Conservation (phyloP, 2,888 invertebrate species). For the Drosophila incognita region DNA sequence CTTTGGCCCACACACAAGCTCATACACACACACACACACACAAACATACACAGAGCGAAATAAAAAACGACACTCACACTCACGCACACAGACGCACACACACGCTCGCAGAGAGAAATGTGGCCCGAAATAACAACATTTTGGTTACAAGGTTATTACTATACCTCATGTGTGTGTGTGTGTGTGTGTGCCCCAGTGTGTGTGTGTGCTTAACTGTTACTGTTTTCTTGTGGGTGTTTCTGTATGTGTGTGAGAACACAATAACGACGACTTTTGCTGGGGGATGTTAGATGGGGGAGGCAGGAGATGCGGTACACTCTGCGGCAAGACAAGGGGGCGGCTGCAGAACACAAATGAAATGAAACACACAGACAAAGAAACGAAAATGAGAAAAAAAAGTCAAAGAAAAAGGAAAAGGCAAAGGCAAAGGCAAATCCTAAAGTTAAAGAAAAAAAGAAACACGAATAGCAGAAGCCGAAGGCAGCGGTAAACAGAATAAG, state of each 20-base stretch:
- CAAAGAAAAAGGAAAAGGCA: conserved; percentile 27
- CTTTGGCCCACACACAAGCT: conserved; percentile 42
- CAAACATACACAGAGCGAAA: conserved; percentile 32
- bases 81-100: conserved; percentile 31
- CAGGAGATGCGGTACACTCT: conserved; percentile 31
- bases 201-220: conserved; percentile 36
- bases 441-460: conserved; percentile 53
- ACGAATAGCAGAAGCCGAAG: conserved; percentile 57
- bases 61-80: conserved; percentile 33
- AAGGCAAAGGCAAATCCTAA: conserved; percentile 48
- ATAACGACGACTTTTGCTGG: conserved; percentile 56
- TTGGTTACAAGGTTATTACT: conserved; percentile 81
- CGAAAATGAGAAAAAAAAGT: conserved; percentile 16
- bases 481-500: conserved; percentile 32
- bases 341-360: conserved; percentile 52
- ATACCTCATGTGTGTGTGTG: conserved; percentile 69
- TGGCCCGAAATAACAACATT: conserved; percentile 79
- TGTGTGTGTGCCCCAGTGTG: conserved; percentile 13
- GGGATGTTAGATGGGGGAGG: conserved; percentile 31
- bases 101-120: conserved; percentile 44
- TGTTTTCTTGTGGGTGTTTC: conserved; percentile 36
- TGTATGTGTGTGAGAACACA: conserved; percentile 50
- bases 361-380: conserved; percentile 54
- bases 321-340: conserved; percentile 28
- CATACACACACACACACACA: conserved; percentile 29